These are phyloP conservation scores for Xiphydria camelus DNA, from an alignment of 2,888 invertebrate species.

Conservation along the genomic window DNA sequence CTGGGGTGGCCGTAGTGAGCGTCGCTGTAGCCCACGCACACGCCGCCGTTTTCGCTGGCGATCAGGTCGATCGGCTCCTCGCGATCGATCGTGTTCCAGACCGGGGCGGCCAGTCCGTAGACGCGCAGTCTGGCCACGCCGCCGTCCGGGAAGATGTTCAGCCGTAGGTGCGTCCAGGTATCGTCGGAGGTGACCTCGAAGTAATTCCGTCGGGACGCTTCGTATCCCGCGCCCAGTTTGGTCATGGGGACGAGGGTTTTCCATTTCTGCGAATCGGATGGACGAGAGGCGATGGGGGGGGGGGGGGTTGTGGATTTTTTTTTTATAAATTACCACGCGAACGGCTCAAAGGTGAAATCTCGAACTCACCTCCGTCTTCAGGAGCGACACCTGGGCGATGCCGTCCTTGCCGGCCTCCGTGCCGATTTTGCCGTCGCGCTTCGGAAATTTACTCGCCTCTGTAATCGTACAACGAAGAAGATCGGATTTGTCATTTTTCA, in stretches of 20 bases:
- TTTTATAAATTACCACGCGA: no score
- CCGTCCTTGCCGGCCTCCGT: conserved; percentile 59
- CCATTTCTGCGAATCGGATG: conserved; percentile 60
- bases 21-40: conserved; percentile 64
- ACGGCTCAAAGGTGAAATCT: no score
- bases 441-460: conserved; percentile 61
- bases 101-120: conserved; percentile 59
- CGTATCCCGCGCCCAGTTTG: conserved; percentile 62
- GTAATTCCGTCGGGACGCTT: conserved; percentile 64
- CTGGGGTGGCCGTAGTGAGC: conserved; percentile 69
- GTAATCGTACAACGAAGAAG: conserved; percentile 28
- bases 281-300: not conserved
- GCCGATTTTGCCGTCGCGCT: conserved; percentile 59
- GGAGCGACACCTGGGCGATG: conserved; percentile 56
- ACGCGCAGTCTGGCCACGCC: conserved; percentile 67
- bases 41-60: conserved; percentile 62
- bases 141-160: conserved; percentile 69
- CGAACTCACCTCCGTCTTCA: conserved; percentile 52
- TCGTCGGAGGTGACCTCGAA: conserved; percentile 61
- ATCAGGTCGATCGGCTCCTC: conserved; percentile 59
- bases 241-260: conserved; percentile 63
- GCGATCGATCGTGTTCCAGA: conserved; percentile 29
- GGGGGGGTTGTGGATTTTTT: not conserved
- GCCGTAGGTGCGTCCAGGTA: conserved; percentile 64
- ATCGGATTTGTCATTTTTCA: not conserved